phyloP scores from a whole-genome alignment of 92 coral and sea anemone species.

The Porites rus region DNA sequence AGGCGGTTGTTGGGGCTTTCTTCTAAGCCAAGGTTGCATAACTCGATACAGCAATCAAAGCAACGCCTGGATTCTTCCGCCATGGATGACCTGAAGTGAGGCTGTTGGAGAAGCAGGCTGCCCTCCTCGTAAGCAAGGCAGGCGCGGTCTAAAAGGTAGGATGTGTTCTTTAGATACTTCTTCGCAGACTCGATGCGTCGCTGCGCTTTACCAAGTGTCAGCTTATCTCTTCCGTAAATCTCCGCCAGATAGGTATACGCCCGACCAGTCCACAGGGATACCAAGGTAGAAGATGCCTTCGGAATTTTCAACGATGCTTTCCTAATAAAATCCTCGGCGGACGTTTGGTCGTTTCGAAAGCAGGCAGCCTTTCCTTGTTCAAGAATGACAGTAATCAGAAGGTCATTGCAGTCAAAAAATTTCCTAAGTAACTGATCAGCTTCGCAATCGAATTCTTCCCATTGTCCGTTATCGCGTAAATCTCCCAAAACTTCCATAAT shows the following conservation, averaged over 20 bases:
- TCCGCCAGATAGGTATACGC: slow-evolving; percentile 62
- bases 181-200: slow-evolving; percentile 43
- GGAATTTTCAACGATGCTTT: background rate
- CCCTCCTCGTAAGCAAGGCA: slow-evolving; percentile 66
- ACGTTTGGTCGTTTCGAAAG: slow-evolving; percentile 29
- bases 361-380: slow-evolving; percentile 53
- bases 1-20: slow-evolving; percentile 18
- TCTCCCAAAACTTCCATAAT: slow-evolving; percentile 41
- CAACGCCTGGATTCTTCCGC: slow-evolving; percentile 22
- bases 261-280: slow-evolving; percentile 51
- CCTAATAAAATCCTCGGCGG: slow-evolving; percentile 38
- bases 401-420: background rate
- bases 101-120: slow-evolving; percentile 44
- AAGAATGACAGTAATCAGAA: slow-evolving; percentile 31
- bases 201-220: slow-evolving; percentile 55
- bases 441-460: slow-evolving; percentile 46
- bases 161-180: slow-evolving; percentile 26
- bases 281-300: slow-evolving; percentile 16
- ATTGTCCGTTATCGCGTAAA: slow-evolving; percentile 53
- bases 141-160: slow-evolving; percentile 40
- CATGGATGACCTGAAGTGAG: background rate
- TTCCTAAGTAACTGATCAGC: slow-evolving; percentile 19
- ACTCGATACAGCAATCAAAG: slow-evolving; percentile 60
- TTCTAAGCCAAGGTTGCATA: slow-evolving; percentile 30
- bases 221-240: slow-evolving; percentile 50